Evolutionary conservation across 92 coral and sea anemone genomes (phyloP).

Genomic region (Bergia sp.): DNA sequence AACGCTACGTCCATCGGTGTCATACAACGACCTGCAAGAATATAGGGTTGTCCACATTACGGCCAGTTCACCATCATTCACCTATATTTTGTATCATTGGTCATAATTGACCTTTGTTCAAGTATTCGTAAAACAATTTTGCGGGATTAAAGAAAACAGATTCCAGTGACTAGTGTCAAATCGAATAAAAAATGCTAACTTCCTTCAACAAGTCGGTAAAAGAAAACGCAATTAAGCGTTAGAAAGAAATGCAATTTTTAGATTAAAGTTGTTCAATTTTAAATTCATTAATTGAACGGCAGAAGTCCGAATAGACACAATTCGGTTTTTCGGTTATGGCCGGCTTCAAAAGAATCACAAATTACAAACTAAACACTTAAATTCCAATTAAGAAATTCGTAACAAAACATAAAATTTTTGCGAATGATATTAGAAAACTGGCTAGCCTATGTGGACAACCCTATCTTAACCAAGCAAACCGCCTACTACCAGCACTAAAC

Average conservation of each 20-base stretch:
- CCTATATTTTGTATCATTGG: neutral
- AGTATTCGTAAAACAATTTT: neutral
- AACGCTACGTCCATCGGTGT: constrained; percentile 46
- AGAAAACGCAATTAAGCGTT: neutral
- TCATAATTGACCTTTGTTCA: neutral
- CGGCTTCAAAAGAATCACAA: no score
- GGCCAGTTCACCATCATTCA: neutral
- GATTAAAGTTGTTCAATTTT: neutral
- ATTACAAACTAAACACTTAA: neutral
- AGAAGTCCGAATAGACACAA: neutral
- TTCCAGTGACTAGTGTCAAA: neutral
- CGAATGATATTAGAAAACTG: neutral
- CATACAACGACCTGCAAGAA: constrained; percentile 46
- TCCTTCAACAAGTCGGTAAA: neutral
- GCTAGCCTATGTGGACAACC: constrained; percentile 9
- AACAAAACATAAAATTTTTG: neutral
- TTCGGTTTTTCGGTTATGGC: no score
- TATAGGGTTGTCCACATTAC: constrained; percentile 51
- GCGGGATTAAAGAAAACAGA: neutral
- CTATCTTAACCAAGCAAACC: neutral
- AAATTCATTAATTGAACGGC: no score
- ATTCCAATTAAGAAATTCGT: no score
- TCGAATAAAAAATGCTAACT: neutral
- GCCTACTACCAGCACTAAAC: neutral
- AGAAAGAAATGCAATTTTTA: no score